A percentile compares a stretch with the other conserved stretches of the same genome.
Conservation (phyloP, 2,113 vertebrate genomes). For the Acanthisitta chloris region DNA sequence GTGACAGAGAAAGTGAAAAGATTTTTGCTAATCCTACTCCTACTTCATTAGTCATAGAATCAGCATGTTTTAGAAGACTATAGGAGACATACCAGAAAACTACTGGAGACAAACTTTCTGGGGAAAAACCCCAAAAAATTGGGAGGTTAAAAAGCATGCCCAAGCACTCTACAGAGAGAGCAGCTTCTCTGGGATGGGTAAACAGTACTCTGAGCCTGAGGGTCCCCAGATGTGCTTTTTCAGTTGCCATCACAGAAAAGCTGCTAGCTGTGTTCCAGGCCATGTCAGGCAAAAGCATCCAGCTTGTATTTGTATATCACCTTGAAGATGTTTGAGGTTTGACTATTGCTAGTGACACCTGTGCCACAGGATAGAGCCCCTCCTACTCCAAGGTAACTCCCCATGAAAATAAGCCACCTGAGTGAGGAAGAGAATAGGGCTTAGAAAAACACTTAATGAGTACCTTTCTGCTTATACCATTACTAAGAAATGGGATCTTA, state of each 20-base stretch:
- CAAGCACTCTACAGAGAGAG: not conserved
- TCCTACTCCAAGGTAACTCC: not conserved
- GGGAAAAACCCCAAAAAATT: not conserved
- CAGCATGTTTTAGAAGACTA: not conserved
- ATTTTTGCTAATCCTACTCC: not conserved
- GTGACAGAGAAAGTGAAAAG: not conserved
- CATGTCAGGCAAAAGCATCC: not conserved
- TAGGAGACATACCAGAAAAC: not conserved
- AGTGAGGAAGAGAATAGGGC: not conserved
- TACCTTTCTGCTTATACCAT: not conserved
- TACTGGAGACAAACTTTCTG: not conserved
- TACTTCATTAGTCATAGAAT: not conserved
- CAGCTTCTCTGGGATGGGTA: not conserved
- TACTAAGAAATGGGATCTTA: not conserved
- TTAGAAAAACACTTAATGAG: not conserved
- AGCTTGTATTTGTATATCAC: not conserved
- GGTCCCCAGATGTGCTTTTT: not conserved
- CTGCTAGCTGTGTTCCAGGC: not conserved
- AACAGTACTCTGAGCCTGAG: not conserved
- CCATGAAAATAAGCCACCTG: not conserved
- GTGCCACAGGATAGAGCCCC: not conserved
- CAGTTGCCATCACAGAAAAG: not conserved
- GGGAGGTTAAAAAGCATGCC: not conserved
- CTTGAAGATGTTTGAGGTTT: not conserved
- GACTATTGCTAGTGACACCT: not conserved